Conservation (phyloP, 2,113 vertebrate species). For the Pongo abelii region DNA sequence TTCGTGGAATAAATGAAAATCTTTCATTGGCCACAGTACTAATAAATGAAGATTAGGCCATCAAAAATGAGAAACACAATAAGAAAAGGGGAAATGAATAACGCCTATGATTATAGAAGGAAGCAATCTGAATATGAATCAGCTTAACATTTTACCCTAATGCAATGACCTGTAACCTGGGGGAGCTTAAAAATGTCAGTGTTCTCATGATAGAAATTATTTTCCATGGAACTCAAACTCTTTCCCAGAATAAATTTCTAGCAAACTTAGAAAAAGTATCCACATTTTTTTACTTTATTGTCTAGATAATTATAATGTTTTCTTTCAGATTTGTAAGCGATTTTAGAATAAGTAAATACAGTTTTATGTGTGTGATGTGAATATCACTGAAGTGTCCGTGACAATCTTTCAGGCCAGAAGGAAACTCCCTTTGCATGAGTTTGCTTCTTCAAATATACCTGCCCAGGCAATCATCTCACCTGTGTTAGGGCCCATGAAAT, state of each 20-base stretch:
- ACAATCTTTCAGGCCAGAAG: neutral
- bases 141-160: conserved; percentile 21
- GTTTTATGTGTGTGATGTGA: neutral
- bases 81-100: neutral
- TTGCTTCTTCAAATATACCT: neutral
- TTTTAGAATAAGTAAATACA: neutral
- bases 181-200: neutral
- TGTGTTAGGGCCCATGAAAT: neutral
- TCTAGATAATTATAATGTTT: conserved; percentile 28
- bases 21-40: neutral
- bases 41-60: neutral
- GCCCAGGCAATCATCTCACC: neutral
- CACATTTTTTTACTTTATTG: neutral
- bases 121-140: neutral
- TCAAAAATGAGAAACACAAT: neutral
- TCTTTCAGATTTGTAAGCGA: neutral
- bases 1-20: neutral
- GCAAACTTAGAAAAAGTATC: conserved; percentile 5
- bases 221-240: conserved; percentile 14
- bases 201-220: neutral
- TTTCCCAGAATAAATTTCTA: conserved; percentile 24
- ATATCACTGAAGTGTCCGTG: neutral
- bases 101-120: conserved; percentile 19
- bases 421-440: neutral
- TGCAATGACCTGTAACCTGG: conserved; percentile 25